Percentiles rank a stretch among this genome's conserved stretches.
Conservation (phyloP, 2,113 vertebrate genomes). For the Otus sunia region DNA sequence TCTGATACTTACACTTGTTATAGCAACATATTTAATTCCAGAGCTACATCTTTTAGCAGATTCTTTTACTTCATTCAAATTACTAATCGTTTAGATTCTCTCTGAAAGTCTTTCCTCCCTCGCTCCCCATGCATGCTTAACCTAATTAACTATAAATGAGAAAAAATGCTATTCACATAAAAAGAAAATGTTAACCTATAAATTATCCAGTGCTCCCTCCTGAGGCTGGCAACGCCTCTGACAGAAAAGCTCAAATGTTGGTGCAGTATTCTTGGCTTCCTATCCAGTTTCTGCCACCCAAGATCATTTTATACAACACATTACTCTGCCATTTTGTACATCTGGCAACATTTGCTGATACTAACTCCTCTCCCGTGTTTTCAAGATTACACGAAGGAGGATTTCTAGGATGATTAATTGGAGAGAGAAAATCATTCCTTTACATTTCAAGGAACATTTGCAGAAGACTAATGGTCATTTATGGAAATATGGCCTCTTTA, state of each 20-base stretch:
- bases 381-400: conserved; percentile 38
- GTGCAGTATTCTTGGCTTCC: conserved; percentile 41
- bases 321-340: conserved; percentile 48
- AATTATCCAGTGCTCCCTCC: conserved; percentile 72
- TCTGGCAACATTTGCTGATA: conserved; percentile 44
- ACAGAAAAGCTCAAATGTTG: conserved; percentile 36
- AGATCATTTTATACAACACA: conserved; percentile 52
- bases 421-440: conserved; percentile 43
- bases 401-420: conserved; percentile 54
- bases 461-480: conserved; percentile 65
- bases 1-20: conserved; percentile 49
- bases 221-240: conserved; percentile 48
- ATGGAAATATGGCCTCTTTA: conserved; percentile 60
- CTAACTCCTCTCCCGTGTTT: conserved; percentile 35
- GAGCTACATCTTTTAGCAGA: conserved; percentile 63
- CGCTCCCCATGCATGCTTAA: conserved; percentile 78
- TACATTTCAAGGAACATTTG: conserved; percentile 66
- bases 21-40: conserved; percentile 60
- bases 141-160: conserved; percentile 84
- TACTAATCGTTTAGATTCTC: conserved; percentile 76
- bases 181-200: conserved; percentile 84
- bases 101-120: conserved; percentile 77
- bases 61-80: conserved; percentile 78
- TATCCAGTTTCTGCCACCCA: conserved; percentile 28
- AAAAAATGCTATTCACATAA: conserved; percentile 80